These are phyloP conservation scores for Zoanthus sansibaricus DNA, from an alignment of 92 coral and sea anemone genomes.

Conservation along the genomic window DNA sequence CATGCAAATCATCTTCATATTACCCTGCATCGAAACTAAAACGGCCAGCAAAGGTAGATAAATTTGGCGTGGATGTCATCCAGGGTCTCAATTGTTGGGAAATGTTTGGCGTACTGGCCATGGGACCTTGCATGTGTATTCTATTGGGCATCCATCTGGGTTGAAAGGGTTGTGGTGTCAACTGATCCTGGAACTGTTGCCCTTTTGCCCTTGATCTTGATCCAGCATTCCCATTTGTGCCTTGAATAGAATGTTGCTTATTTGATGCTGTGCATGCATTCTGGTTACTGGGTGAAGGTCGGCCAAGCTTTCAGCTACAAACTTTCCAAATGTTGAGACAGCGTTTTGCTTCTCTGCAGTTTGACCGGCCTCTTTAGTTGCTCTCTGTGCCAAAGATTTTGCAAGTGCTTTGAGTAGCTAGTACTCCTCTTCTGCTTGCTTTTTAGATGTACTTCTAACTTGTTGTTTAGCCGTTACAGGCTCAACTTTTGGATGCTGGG, in stretches of 20 bases:
- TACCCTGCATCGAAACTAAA: too few relatives aligned
- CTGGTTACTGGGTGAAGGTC: not conserved
- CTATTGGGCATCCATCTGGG: conserved; percentile 19
- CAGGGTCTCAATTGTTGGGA: not conserved
- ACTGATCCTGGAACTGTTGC: conserved; percentile 8
- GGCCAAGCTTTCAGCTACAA: conserved; percentile 10
- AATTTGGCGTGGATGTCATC: conserved; percentile 13
- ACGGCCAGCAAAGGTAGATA: too few relatives aligned
- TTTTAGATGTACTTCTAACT: not conserved
- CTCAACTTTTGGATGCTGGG: conserved; percentile 6
- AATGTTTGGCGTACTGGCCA: conserved; percentile 14
- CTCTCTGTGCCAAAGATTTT: not conserved
- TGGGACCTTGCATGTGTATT: conserved; percentile 23
- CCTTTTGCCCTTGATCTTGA: too few relatives aligned
- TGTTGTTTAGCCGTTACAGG: not conserved
- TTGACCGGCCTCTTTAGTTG: conserved; percentile 3
- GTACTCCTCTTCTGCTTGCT: conserved; percentile 8
- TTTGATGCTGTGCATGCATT: conserved; percentile 3
- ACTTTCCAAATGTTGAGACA: not conserved
- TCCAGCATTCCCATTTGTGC: conserved; percentile 28
- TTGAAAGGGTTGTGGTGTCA: not conserved
- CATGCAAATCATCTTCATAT: too few relatives aligned
- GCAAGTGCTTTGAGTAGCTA: not conserved
- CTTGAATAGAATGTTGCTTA: not conserved
- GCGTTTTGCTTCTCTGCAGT: conserved; percentile 10